These are phyloP conservation scores for Chromoteleia sp. DNA, from an alignment of 2,888 invertebrate species.

Conservation along the genomic window DNA sequence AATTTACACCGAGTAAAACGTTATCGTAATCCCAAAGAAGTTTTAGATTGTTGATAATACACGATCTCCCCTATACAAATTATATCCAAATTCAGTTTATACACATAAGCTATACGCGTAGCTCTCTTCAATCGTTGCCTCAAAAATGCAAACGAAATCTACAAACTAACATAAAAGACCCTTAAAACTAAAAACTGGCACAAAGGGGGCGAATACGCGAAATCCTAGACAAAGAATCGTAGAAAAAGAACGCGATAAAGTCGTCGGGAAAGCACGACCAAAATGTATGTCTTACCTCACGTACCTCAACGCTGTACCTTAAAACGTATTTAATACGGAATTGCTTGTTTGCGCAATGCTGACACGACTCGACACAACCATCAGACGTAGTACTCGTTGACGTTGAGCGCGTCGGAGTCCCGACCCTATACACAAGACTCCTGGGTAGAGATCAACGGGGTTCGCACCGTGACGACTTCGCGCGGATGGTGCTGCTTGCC, in stretches of 20 bases:
- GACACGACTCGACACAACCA: slow-evolving; percentile 76
- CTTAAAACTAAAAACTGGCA: slow-evolving; percentile 43
- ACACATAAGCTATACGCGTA: too few relatives aligned
- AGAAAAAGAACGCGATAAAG: slow-evolving; percentile 14
- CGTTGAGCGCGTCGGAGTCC: slow-evolving; percentile 83
- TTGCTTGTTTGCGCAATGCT: slow-evolving; percentile 43
- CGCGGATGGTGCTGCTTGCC: slow-evolving; percentile 80
- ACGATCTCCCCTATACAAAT: too few relatives aligned
- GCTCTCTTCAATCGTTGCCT: too few relatives aligned
- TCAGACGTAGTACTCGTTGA: slow-evolving; percentile 84
- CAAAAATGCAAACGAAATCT: too few relatives aligned
- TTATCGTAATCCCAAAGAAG: too few relatives aligned
- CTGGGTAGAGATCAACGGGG: slow-evolving; percentile 83
- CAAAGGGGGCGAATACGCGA: background rate
- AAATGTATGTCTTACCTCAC: slow-evolving; percentile 21
- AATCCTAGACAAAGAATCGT: slow-evolving; percentile 1
- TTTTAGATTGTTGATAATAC: too few relatives aligned
- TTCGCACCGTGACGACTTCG: slow-evolving; percentile 83
- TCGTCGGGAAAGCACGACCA: slow-evolving; percentile 8
- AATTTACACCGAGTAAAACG: too few relatives aligned
- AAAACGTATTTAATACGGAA: slow-evolving; percentile 9
- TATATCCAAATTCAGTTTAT: too few relatives aligned
- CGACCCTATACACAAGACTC: slow-evolving; percentile 84
- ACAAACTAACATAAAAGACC: too few relatives aligned
- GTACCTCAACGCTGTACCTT: slow-evolving; percentile 2